Percentiles rank a stretch among this genome's conserved stretches.
These are phyloP conservation scores for Pardalotus punctatus DNA, from an alignment of 2,113 vertebrate genomes.

Conservation along the genomic window DNA sequence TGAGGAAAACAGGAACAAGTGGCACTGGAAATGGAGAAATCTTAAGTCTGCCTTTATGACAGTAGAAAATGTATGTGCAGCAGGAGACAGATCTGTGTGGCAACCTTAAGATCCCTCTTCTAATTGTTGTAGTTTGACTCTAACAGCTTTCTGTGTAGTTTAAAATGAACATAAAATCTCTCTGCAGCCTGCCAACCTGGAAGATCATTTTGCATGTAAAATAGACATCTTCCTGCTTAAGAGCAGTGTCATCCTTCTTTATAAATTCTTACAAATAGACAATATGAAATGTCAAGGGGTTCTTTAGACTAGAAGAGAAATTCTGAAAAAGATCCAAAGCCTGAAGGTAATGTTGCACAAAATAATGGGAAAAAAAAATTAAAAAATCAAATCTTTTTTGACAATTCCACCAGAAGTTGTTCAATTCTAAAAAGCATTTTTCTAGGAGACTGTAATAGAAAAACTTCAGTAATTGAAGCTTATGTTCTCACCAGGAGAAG, in stretches of 20 bases:
- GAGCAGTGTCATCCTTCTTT: background rate
- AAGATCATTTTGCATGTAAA: background rate
- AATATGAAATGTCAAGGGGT: background rate
- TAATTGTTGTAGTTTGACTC: background rate
- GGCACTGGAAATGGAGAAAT: background rate
- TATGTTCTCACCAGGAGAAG: background rate
- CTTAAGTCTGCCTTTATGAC: background rate
- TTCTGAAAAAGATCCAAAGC: background rate
- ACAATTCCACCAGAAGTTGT: background rate
- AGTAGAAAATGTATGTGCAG: background rate
- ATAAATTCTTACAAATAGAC: background rate
- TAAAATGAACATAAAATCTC: background rate
- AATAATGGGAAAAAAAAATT: background rate
- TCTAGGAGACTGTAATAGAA: background rate
- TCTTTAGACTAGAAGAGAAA: background rate
- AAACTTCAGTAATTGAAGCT: background rate
- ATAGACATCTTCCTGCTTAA: background rate
- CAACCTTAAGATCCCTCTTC: background rate
- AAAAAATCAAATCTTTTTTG: background rate
- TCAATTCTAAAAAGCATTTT: background rate
- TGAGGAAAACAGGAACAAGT: background rate
- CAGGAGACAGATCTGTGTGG: background rate
- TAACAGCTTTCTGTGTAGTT: background rate
- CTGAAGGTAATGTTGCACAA: background rate
- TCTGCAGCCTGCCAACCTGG: background rate